Conservation (phyloP, 2,888 invertebrate genomes). For the Podotricha telesiphe region DNA sequence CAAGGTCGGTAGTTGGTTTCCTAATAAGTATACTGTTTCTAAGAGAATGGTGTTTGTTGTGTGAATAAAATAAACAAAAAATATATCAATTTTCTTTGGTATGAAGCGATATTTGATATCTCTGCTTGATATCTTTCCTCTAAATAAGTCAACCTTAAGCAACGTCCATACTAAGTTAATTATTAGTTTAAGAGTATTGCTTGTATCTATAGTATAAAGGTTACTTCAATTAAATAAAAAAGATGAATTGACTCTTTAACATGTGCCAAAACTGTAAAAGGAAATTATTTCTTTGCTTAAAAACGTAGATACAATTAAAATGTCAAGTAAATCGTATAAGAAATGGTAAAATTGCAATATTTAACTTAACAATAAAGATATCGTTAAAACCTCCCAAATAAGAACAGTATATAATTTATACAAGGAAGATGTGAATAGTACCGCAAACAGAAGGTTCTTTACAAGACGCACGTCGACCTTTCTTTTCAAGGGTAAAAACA, state of each 20-base stretch:
- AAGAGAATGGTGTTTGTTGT: background rate
- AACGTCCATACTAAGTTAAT: too few relatives aligned
- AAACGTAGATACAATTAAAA: too few relatives aligned
- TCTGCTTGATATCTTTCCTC: too few relatives aligned
- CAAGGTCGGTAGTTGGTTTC: constrained; percentile 8
- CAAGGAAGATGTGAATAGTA: constrained; percentile 4
- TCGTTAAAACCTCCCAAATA: background rate
- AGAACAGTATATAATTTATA: background rate
- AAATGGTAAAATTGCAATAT: background rate
- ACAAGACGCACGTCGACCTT: constrained; percentile 2
- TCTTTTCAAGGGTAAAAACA: constrained; percentile 20
- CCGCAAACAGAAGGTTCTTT: background rate
- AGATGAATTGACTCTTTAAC: too few relatives aligned
- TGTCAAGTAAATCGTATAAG: too few relatives aligned
- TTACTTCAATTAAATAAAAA: too few relatives aligned
- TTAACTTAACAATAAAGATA: background rate
- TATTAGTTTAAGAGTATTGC: too few relatives aligned
- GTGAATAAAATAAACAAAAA: background rate
- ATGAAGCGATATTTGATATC: background rate
- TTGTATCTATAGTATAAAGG: too few relatives aligned
- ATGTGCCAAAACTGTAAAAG: too few relatives aligned
- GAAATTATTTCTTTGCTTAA: too few relatives aligned
- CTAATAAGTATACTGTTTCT: constrained; percentile 7
- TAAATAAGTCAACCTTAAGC: too few relatives aligned
- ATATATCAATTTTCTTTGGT: background rate